These are phyloP conservation scores for Anguilla pacifica DNA, from an alignment of 2,797 vertebrate species.

Conservation along the genomic window DNA sequence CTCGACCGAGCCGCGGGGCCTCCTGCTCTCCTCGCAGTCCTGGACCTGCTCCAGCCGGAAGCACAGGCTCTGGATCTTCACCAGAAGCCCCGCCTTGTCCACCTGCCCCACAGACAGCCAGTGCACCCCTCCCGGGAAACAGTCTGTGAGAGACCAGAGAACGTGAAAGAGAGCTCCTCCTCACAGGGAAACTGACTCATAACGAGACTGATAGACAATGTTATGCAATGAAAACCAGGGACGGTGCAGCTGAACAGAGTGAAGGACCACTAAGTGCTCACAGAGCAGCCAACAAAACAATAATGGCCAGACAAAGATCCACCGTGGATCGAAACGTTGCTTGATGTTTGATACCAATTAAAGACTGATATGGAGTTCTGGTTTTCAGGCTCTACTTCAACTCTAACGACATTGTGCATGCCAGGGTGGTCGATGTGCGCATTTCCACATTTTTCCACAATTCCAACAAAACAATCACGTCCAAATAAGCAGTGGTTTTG, in stretches of 20 bases:
- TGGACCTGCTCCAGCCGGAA: constrained; percentile 86
- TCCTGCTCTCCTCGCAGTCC: constrained; percentile 71
- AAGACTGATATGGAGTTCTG: no score
- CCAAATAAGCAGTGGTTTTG: neutral
- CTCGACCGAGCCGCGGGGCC: constrained; percentile 85
- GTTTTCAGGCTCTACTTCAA: no score
- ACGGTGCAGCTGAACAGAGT: neutral
- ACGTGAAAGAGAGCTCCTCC: neutral
- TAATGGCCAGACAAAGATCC: no score
- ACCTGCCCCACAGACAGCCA: constrained; percentile 95
- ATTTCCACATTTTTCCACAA: no score
- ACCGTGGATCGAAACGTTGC: no score
- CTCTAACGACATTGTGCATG: no score
- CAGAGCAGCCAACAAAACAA: neutral
- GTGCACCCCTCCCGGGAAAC: constrained; percentile 88
- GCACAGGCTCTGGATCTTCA: constrained; percentile 92
- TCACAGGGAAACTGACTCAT: neutral
- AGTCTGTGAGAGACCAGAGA: constrained; percentile 67
- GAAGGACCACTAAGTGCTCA: neutral
- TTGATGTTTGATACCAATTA: no score
- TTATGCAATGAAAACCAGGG: neutral
- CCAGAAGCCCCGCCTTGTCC: constrained; percentile 88
- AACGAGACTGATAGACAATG: neutral
- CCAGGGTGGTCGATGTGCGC: no score
- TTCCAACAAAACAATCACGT: neutral